Evolutionary conservation across 2,888 invertebrate genomes (phyloP), one percentile per base, ranked within the genome.

Genomic region (Pimpla rufipes): DNA sequence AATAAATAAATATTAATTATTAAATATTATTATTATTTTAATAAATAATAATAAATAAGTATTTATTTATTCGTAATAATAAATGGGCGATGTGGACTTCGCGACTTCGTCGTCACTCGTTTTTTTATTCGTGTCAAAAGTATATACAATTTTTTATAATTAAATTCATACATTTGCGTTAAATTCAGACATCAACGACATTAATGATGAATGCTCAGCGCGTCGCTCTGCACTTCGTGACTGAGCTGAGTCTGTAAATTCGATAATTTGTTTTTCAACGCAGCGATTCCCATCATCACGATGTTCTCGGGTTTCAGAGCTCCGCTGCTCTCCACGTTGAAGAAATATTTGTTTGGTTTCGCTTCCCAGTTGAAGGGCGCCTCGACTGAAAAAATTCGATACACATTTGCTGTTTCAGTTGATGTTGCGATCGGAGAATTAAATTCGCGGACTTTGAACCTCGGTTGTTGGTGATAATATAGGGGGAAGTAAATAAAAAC

Each of bases 321-420:
- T 2, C 99, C 99, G 13, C 98, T 96, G 1, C 99, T 97, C 93
- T 99, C 99, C 0, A 99, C 98, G 93, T 99, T 99, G 91, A 97
- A 98, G 93, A 96, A 99, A 93, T 98, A 99, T 93, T 99, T 99
- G 92, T 98, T 98, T 1, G 99, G 99, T 92, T 98, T 99, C 1
- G 97, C 97, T 92, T 97, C 97, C 96, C 98, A 97, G 91, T 98
- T 98, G 93, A 97, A 99, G 0, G 97, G 96, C 0, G 98, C 99
- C 94, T 99, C 98, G 94, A 94, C 96, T 96, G 92, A 85, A 94
- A 93, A 75, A 84, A 73, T 45, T 55, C 11, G 16, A 47, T 52
- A 11, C 7, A 42, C 64, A 10, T 57, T 64, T 45, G 18, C 50
- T 50, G 82, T 73, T 75, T 81, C 10, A 47, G 62, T 21, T 77